Base-by-base conservation (phyloP, 2,113 vertebrate species). In the Hemibagrus wyckioides region DNA sequence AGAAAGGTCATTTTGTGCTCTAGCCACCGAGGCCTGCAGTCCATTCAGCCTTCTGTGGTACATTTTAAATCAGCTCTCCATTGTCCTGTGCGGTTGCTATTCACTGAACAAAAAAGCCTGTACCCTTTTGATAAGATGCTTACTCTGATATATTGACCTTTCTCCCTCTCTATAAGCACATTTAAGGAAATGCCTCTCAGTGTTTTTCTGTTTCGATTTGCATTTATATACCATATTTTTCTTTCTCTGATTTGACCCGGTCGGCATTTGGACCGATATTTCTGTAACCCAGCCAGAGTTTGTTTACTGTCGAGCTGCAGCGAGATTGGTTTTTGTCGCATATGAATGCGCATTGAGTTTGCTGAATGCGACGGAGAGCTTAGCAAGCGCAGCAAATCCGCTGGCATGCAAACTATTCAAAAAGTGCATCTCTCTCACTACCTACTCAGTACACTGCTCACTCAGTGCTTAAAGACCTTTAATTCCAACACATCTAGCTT, bases 361-460 rank as follows among this genome's bases (percentile, higher is more conserved):
- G 71, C 63, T 69, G 28, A 36, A 85, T 50, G 36, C 4, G 3
- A 80, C 4, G 36, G 48, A 23, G 50, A 61, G 92, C 92, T 94
- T 92, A 94, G 84, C 81, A 25, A 80, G 63, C 82, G 93, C 94
- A 95, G 94, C 94, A 90, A 92, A 94, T 91, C 85, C 89, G 92
- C 92, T 90, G 89, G 87, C 83, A 39, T 59, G 39, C 88, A 86
- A 89, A 79, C 88, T 85, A 39, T 91, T 92, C 52, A 52, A 19
- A 77, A 50, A 30, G 48, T 52, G 28, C 44, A 33, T 14, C 82
- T 17, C 39, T 65, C 63, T 86, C 86, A 87, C 88, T 83, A 91
- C 85, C 21, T 79, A 82, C 88, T 91, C 80, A 90, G 92, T 89
- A 54, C 28, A 9, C 28, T 79, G 48, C 48, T 52, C 6, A 50